phyloP scores from a whole-genome alignment of 2,888 invertebrate species.

The Eumerus sabulonum region DNA sequence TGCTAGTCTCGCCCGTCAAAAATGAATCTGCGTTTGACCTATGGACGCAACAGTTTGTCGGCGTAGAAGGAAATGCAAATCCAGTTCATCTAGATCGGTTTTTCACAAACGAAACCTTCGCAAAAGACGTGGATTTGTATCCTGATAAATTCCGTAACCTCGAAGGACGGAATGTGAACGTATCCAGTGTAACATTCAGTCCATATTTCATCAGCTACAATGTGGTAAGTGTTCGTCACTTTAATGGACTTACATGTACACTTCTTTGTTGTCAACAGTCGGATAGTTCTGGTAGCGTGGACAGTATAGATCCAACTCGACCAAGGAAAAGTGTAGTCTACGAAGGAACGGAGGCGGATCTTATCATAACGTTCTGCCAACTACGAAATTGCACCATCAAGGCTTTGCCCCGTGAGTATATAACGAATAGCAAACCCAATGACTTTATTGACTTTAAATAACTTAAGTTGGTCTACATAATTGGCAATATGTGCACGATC shows the following conservation, averaged over 20 bases:
- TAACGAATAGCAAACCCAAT: no score
- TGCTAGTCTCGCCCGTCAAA: slow-evolving; percentile 74
- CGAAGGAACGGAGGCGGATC: slow-evolving; percentile 74
- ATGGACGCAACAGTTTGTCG: slow-evolving; percentile 78
- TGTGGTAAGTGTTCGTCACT: slow-evolving; percentile 74
- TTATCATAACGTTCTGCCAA: slow-evolving; percentile 74
- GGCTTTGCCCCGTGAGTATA: slow-evolving; percentile 73
- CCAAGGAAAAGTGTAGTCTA: slow-evolving; percentile 72
- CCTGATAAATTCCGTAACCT: slow-evolving; percentile 77
- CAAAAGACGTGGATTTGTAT: slow-evolving; percentile 75
- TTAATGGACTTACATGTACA: no score
- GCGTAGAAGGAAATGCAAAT: slow-evolving; percentile 75
- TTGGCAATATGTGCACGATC: slow-evolving; percentile 76
- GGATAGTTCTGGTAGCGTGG: slow-evolving; percentile 71
- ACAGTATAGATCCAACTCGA: slow-evolving; percentile 72
- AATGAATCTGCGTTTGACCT: slow-evolving; percentile 73
- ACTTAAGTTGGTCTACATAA: slow-evolving; percentile 75
- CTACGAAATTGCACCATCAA: slow-evolving; percentile 75
- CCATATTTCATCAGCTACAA: slow-evolving; percentile 77
- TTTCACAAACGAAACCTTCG: slow-evolving; percentile 75
- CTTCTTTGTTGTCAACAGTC: neutral
- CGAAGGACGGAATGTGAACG: slow-evolving; percentile 73
- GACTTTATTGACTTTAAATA: no score
- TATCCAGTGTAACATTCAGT: slow-evolving; percentile 77
- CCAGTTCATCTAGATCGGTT: slow-evolving; percentile 75